Evolutionary conservation across 2,113 vertebrate genomes (phyloP), one percentile per base, ranked within the genome.

Genomic region (Aspidoscelis tigris): DNA sequence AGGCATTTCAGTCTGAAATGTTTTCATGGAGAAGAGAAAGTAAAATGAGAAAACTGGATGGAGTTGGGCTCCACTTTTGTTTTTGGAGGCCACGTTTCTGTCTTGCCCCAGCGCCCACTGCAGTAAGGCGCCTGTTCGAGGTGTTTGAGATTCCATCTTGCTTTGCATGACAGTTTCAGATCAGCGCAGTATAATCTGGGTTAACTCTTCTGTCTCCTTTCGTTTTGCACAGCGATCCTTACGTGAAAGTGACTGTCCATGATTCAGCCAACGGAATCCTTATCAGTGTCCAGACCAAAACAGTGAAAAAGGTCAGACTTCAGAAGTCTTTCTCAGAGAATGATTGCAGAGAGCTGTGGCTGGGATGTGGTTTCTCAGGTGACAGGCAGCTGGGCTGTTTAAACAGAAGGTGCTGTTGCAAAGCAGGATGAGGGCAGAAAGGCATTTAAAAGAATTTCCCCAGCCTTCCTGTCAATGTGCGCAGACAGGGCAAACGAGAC

Each of bases 221-320:
- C 89, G 47, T 83, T 88, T 91, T 81, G 70, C 82, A 81, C 94
- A 99, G 98, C 93, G 99, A 99, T 89, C 98, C 98, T 0, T 99
- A 99, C 65, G 98, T 98, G 84, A 98, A 95, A 93, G 93, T 99
- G 90, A 98, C 98, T 0, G 94, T 97, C 11, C 99, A 99, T 89
- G 98, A 99, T 89, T 97, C 98, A 2, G 82, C 94, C 86, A 97
- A 94, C 82, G 98, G 97, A 94, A 92, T 97, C 92, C 94, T 99
- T 89, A 95, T 97, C 92, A 98, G 96, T 89, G 92, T 98, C 87
- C 99, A 99, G 92, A 99, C 98, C 26, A 99, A 98, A 96, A 99
- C 98, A 7, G 94, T 98, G 76, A 99, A 97, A 94, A 99, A 99
- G 97, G 98, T 99, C 76, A 95, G 94, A 70, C 0, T 44, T 87